These are phyloP conservation scores for Hololepta plana DNA, from an alignment of 2,888 invertebrate species.

Conservation along the genomic window DNA sequence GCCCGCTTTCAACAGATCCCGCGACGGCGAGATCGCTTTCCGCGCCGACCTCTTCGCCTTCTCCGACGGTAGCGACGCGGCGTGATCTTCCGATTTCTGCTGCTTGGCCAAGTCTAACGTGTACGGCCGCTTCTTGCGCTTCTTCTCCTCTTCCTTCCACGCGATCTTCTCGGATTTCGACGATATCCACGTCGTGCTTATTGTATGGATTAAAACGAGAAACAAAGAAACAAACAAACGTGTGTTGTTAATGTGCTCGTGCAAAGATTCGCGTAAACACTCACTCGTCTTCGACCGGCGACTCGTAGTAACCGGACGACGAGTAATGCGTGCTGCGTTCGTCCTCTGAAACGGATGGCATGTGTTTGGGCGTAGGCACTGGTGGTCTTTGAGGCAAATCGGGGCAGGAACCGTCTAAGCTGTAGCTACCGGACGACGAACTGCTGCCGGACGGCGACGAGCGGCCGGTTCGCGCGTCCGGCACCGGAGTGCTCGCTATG, in stretches of 20 bases:
- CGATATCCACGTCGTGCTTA: slow-evolving; percentile 30
- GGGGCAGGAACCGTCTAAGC: slow-evolving; percentile 28
- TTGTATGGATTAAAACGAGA: slow-evolving; percentile 2
- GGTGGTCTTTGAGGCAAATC: slow-evolving; percentile 24
- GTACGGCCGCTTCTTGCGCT: slow-evolving; percentile 54
- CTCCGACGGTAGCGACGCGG: slow-evolving; percentile 8
- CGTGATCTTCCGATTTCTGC: slow-evolving; percentile 30
- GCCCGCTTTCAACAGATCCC: slow-evolving; percentile 15
- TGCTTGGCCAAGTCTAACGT: slow-evolving; percentile 53
- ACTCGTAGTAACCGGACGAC: slow-evolving; percentile 58
- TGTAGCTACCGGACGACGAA: slow-evolving; percentile 38
- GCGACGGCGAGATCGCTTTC: slow-evolving; percentile 14
- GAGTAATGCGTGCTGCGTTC: slow-evolving; percentile 52
- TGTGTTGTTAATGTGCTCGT: background rate
- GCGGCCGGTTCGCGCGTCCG: slow-evolving; percentile 21
- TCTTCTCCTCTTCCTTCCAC: slow-evolving; percentile 54
- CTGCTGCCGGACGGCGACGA: slow-evolving; percentile 37
- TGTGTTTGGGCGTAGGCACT: slow-evolving; percentile 17
- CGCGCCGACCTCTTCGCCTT: slow-evolving; percentile 3
- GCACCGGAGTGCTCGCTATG: slow-evolving; percentile 23
- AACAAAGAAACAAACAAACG: background rate
- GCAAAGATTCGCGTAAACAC: slow-evolving; percentile 17
- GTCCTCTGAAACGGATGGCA: slow-evolving; percentile 42
- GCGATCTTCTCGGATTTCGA: slow-evolving; percentile 22
- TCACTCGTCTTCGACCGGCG: slow-evolving; percentile 49